Percentiles rank a stretch among this genome's conserved stretches.
phyloP scores from a whole-genome alignment of 2,797 vertebrate genomes.

The Enteromius anoplus region DNA sequence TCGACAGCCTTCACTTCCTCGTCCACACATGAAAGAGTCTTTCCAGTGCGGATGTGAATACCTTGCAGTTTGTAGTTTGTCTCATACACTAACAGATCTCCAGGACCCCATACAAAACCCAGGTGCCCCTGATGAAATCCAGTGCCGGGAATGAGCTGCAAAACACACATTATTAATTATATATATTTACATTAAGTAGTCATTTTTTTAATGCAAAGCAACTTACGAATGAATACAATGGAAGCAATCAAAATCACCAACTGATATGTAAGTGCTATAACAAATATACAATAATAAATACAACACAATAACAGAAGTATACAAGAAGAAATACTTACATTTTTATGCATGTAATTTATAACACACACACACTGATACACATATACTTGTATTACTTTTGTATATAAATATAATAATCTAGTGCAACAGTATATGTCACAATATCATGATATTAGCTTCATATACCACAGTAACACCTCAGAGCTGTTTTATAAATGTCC shows the following conservation, averaged over 20 bases:
- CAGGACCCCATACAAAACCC: conserved; percentile 93
- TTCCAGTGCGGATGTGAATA: conserved; percentile 55
- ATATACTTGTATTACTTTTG: neutral
- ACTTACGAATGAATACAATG: no score
- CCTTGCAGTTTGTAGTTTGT: conserved; percentile 80
- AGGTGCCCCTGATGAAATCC: conserved; percentile 79
- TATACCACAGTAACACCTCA: neutral
- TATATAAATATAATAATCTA: neutral
- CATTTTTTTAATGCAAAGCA: no score
- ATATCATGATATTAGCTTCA: neutral
- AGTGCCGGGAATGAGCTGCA: conserved; percentile 84
- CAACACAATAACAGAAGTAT: no score
- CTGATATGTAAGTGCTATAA: no score
- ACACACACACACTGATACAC: neutral
- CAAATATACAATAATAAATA: no score
- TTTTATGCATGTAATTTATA: no score
- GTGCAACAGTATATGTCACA: neutral
- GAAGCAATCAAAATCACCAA: no score
- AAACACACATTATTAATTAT: neutral
- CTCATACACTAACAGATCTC: conserved; percentile 89
- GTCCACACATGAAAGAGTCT: neutral
- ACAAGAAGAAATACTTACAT: neutral
- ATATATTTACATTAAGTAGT: no score
- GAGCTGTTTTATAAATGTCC: neutral
- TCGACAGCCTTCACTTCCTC: neutral